Evolutionary conservation across 2,113 vertebrate species (phyloP).

Genomic region (Apus apus): DNA sequence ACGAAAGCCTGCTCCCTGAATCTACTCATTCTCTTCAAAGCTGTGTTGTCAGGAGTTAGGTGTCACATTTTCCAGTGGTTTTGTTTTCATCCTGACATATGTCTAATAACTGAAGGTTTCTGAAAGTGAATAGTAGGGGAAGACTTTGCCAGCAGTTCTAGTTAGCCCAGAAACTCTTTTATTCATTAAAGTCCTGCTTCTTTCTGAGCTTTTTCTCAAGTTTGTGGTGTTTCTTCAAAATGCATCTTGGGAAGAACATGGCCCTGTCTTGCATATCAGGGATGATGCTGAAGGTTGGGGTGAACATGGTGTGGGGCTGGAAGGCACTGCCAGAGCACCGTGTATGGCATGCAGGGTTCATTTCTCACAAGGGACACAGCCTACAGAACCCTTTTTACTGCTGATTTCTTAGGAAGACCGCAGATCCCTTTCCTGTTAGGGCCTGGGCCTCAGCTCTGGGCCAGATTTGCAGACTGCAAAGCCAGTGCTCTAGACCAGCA

Average conservation of each 20-base stretch:
- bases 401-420: not conserved
- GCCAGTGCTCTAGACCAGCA: not conserved
- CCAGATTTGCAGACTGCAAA: not conserved
- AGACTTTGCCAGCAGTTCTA: not conserved
- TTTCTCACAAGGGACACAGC: not conserved
- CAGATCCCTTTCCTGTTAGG: not conserved
- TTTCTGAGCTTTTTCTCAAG: not conserved
- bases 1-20: not conserved
- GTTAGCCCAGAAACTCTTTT: not conserved
- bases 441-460: not conserved
- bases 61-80: constrained; percentile 9
- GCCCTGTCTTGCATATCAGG: not conserved
- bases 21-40: constrained; percentile 1
- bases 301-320: not conserved
- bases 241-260: not conserved
- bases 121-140: not conserved
- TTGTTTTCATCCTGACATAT: constrained; percentile 10
- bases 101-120: not conserved
- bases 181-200: not conserved
- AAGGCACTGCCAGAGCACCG: not conserved
- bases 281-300: not conserved
- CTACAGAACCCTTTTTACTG: not conserved
- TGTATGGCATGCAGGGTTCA: not conserved
- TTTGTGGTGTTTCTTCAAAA: not conserved
- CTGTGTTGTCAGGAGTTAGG: not conserved